A percentile compares a stretch with the other conserved stretches of the same genome.
These are phyloP conservation scores for Lydus trimaculatus DNA, from an alignment of 2,888 invertebrate species.

Conservation along the genomic window DNA sequence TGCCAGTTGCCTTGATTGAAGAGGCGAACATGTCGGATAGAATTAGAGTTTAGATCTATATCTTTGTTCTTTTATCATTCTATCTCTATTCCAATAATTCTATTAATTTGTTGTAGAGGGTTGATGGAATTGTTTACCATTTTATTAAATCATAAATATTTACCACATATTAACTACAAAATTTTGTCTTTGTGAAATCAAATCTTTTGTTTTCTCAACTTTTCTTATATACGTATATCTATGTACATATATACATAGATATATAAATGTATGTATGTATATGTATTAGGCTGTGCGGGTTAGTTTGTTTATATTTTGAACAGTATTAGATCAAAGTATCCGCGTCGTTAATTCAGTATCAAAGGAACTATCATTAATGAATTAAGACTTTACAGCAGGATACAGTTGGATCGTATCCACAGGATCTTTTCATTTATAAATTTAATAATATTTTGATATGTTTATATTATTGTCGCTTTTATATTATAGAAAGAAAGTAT, in stretches of 20 bases:
- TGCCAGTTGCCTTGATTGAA: constrained; percentile 50
- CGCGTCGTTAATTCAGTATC: constrained; percentile 59
- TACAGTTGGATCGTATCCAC: constrained; percentile 59
- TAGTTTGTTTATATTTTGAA: constrained; percentile 55
- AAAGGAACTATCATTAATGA: constrained; percentile 61
- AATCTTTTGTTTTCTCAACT: constrained; percentile 58
- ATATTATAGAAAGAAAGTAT: constrained; percentile 23
- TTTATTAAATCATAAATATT: constrained; percentile 12
- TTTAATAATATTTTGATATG: constrained; percentile 59
- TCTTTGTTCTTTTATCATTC: not conserved
- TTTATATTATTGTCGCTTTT: constrained; percentile 43
- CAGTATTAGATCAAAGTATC: constrained; percentile 58
- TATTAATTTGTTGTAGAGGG: not conserved
- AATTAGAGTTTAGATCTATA: not conserved
- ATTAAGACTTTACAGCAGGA: constrained; percentile 59
- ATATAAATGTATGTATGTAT: constrained; percentile 44
- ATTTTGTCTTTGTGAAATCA: constrained; percentile 49
- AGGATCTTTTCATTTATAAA: constrained; percentile 48
- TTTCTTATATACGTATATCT: constrained; percentile 14
- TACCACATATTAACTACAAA: constrained; percentile 17
- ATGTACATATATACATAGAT: not conserved
- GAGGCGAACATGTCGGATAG: constrained; percentile 16
- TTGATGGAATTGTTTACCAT: not conserved
- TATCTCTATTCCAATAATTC: not conserved
- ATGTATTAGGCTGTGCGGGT: constrained; percentile 48